Base-by-base conservation (phyloP, 2,797 vertebrate species). In the Pseudochaenichthys georgianus region DNA sequence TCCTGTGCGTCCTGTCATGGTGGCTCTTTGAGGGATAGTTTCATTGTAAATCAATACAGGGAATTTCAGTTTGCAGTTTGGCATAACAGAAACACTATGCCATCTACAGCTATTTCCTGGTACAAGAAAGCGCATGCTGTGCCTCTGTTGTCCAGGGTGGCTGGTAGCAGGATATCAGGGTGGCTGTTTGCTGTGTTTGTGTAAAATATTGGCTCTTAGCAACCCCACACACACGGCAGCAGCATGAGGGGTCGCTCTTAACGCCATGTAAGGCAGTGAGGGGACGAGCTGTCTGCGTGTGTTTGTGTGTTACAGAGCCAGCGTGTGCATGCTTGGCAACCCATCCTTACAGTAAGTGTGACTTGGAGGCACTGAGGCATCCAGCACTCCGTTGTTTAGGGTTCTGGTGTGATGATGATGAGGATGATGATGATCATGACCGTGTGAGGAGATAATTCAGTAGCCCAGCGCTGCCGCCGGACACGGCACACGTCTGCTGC, bases 241-340 rank as follows among this genome's bases (percentile, higher is more conserved):
- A 77, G 55, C 17, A 31, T 63, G 31, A 77, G 70, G 77, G 64
- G 79, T 77, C 51, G 59, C 73, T 90, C 70, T 48, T 47, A 89
- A 78, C 75, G 84, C 94, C 92, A 92, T 95, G 88, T 94, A 94
- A 94, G 92, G 93, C 87, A 88, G 77, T 41, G 83, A 87, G 78
- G 71, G 70, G 83, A 78, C 68, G 60, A 87, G 77, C 75, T 73
- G 81, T 62, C 17, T 75, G 80, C 73, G 55, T 85, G 81, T 78
- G 63, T 43, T 67, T 81, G 62, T 65, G 21, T 68, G 82, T 57
- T 45, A n/a, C 62, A 0, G 38, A 79, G 77, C 75, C 55, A 81
- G 87, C 81, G 68, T 77, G 84, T 80, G 83, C 82, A 69, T 45
- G 85, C 83, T 81, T 89, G 87, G 89, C 91, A 88, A 69, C 74